Base-by-base conservation (phyloP, 2,888 invertebrate genomes). In the Podabrus alpinus region DNA sequence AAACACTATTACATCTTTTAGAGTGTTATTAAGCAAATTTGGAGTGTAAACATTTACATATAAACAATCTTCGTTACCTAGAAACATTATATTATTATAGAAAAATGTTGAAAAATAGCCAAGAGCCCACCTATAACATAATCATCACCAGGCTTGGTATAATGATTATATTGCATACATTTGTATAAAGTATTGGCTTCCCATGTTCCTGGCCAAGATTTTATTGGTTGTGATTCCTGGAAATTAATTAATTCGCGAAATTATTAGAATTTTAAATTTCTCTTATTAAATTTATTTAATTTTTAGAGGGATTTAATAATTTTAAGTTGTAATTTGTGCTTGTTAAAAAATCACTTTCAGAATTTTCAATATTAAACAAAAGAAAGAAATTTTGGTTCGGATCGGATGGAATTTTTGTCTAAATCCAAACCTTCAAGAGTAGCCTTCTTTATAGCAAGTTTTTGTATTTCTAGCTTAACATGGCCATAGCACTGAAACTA, bases 11-110 rank as follows among this genome's bases (percentile, higher is more conserved):
- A 93, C 93, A 0, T 93, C 92, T 15, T 76, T 68, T 60, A 75
- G 66, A 10, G 69, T 59, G 13, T 67, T 62, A n/a, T 45, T 66
- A 59, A 78, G 67, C 9, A 68, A 7, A 15, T 67, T 86, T 0
- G 93, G 92, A 0, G 91, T 90, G 82, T 90, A 90, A 0, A 94
- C 88, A 83, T 92, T 93, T 1, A 93, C 79, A 80, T 89, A 92
- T 0, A 94, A 86, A 79, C 94, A 94, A 86, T 93, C 92, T 85
- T 94, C 94, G 77, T 88, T 88, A 15, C 93, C 93, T 87, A 83
- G 4, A 87, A 86, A 74, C 82, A 83, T 78, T 74, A 78, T 70
- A 60, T n/a, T n/a, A 62, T 24, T 19, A n/a, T 74, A 15, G 16
- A 66, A 29, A 11, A 17, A 68, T 21, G 25, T 17, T n/a, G 10